Evolutionary conservation across 2,888 invertebrate genomes (phyloP), one percentile per base, ranked within the genome.

Genomic region (Leucania comma): DNA sequence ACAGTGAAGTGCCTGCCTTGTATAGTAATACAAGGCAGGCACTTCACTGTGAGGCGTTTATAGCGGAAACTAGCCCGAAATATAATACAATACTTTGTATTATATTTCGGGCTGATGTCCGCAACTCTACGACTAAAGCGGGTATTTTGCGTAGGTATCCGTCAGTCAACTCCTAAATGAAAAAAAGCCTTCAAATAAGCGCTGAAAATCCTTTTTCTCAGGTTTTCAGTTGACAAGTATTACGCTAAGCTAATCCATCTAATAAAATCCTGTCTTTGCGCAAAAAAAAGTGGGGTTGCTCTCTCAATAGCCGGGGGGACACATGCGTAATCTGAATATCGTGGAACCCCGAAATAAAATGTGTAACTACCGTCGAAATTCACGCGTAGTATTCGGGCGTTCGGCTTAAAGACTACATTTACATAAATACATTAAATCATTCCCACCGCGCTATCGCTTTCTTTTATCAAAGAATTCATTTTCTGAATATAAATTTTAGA

Each of bases 401-500:
- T 68, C 53, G 38, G 61, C 65, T 73, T 72, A 77, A 81, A 70
- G 72, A 58, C 65, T 72, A 75, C 68, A 77, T 76, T 80, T 71
- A 80, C 77, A 76, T 80, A 72, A 82, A 75, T 65, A 81, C 73
- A 76, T 81, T 81, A 82, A 83, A 82, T 83, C 81, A 83, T 81
- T 81, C 76, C 65, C 75, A 79, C 75, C 75, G 75, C 64, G 78
- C 72, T 80, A 80, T 76, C 76, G 70, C 70, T 80, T 82, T 81
- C 80, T 81, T 82, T 83, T 81, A 80, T 82, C 84, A 82, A 84
- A 85, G 88, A 90, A 91, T 91, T 91, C 90, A 91, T 92, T 93
- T 89, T 88, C 79, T 84, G 90, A 92, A 92, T 92, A 92, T 90
- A 93, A 91, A 92, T 93, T 94, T 93, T 87, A 91, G 90, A 94